Percentiles rank a stretch among this genome's conserved stretches.
Conservation (phyloP, 2,888 invertebrate species). For the Beris chalybata region DNA sequence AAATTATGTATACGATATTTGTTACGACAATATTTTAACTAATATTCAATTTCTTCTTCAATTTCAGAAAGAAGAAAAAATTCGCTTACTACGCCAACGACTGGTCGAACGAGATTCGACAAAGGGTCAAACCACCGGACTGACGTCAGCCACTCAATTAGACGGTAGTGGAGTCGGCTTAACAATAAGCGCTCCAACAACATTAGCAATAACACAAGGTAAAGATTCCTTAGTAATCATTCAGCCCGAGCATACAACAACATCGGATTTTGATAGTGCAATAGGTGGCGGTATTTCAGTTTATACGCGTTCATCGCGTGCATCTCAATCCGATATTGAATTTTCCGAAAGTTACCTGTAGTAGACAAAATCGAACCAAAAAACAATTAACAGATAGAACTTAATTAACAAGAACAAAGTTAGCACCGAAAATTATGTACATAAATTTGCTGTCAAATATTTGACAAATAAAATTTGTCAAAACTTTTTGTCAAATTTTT, state of each 20-base stretch:
- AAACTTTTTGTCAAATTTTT: too few species aligned
- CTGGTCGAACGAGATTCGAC: constrained; percentile 76
- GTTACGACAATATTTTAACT: too few species aligned
- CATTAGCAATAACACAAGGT: constrained; percentile 74
- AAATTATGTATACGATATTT: too few species aligned
- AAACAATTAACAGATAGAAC: not conserved
- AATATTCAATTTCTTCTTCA: too few species aligned
- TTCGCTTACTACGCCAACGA: constrained; percentile 77
- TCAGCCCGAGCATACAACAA: constrained; percentile 73
- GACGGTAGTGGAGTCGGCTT: constrained; percentile 31
- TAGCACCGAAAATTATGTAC: too few species aligned
- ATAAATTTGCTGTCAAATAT: too few species aligned
- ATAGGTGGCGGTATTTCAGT: constrained; percentile 69
- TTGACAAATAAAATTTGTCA: too few species aligned
- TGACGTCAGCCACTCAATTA: constrained; percentile 14
- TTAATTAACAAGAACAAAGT: too few species aligned
- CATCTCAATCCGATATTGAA: constrained; percentile 84
- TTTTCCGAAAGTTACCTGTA: constrained; percentile 87
- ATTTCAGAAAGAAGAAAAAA: constrained; percentile 84
- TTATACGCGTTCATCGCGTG: constrained; percentile 79
- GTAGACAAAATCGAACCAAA: constrained; percentile 21
- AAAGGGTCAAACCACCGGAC: constrained; percentile 53
- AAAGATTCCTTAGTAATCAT: constrained; percentile 62
- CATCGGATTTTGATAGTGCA: constrained; percentile 67
- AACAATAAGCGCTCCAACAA: constrained; percentile 56